These are phyloP conservation scores for Vanessa cardui DNA, from an alignment of 2,888 invertebrate species.

Conservation along the genomic window DNA sequence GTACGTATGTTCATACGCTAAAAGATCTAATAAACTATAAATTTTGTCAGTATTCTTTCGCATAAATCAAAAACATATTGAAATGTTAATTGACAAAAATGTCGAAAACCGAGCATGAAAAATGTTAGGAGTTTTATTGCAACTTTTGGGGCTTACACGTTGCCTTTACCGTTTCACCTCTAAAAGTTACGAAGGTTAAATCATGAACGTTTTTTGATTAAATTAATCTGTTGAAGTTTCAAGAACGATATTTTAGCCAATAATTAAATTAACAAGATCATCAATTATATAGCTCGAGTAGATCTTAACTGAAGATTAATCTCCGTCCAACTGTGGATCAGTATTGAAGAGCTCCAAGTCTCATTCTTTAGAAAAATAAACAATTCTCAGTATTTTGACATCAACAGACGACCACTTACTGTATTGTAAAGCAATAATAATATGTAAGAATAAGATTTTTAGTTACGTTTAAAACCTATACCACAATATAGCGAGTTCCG, in stretches of 20 bases:
- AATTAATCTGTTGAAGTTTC: constrained; percentile 11
- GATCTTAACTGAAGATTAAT: background rate
- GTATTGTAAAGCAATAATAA: too few relatives aligned
- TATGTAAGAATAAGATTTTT: too few relatives aligned
- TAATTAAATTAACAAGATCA: background rate
- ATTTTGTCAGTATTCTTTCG: too few relatives aligned
- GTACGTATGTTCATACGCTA: too few relatives aligned
- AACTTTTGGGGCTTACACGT: constrained; percentile 13
- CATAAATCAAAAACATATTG: background rate
- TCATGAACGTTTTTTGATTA: constrained; percentile 16
- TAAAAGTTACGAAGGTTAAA: constrained; percentile 23
- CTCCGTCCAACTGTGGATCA: background rate
- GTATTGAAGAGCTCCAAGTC: too few relatives aligned
- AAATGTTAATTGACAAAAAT: background rate
- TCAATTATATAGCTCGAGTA: too few relatives aligned
- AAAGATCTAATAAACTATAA: too few relatives aligned
- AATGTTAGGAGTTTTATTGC: background rate
- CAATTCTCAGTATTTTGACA: too few relatives aligned
- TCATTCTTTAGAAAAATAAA: too few relatives aligned
- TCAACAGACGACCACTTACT: too few relatives aligned
- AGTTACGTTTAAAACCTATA: too few relatives aligned
- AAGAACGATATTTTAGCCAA: background rate
- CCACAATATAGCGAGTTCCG: too few relatives aligned
- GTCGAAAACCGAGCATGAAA: background rate
- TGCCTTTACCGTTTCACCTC: constrained; percentile 13